A percentile compares a stretch with the other conserved stretches of the same genome.
phyloP scores from a whole-genome alignment of 2,888 invertebrate species.

The Byasa hedistus region DNA sequence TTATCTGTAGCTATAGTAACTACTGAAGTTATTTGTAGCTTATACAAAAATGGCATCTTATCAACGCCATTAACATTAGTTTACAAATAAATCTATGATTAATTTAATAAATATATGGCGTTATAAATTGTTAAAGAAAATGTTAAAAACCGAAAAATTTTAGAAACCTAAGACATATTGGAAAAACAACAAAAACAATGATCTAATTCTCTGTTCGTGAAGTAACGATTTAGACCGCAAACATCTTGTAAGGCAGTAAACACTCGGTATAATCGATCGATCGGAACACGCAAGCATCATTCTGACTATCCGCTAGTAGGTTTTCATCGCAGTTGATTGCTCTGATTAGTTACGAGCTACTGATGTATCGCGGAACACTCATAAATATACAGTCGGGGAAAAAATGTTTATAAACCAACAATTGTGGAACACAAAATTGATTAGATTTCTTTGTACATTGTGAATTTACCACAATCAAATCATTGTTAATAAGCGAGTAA shows the following conservation, averaged over 20 bases:
- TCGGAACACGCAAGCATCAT: constrained; percentile 4
- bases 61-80: too few relatives aligned
- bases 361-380: neutral
- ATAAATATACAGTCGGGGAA: neutral
- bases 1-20: too few relatives aligned
- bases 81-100: too few relatives aligned
- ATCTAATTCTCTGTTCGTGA: constrained; percentile 5
- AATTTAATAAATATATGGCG: too few relatives aligned
- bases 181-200: neutral
- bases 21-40: too few relatives aligned
- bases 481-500: too few relatives aligned
- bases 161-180: too few relatives aligned
- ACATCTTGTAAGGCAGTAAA: constrained; percentile 8
- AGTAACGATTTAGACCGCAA: constrained; percentile 8
- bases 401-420: neutral
- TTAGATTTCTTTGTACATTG: too few relatives aligned
- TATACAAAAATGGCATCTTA: too few relatives aligned
- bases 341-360: constrained; percentile 20
- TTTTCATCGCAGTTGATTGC: neutral
- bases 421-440: neutral
- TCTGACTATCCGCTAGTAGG: constrained; percentile 4
- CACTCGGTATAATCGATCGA: constrained; percentile 11
- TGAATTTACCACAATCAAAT: too few relatives aligned
- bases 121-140: too few relatives aligned
- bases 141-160: too few relatives aligned